A percentile compares a stretch with the other conserved stretches of the same genome.
phyloP scores from a whole-genome alignment of 2,888 invertebrate genomes.

The Agrilus mali region DNA sequence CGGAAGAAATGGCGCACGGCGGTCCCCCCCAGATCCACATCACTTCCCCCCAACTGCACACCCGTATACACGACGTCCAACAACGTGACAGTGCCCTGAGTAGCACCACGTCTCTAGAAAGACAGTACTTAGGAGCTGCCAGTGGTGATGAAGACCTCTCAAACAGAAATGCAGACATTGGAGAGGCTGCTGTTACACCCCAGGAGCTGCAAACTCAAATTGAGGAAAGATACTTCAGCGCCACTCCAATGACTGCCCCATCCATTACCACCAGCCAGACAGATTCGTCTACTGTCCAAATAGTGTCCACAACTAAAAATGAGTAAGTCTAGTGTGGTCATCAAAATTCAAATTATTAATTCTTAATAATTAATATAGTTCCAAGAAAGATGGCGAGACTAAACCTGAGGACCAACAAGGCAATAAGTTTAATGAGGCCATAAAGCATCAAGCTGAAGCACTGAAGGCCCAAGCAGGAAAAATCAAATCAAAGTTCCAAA shows the following conservation, averaged over 20 bases:
- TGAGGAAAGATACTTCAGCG: conserved; percentile 43
- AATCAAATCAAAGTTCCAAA: conserved; percentile 44
- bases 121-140: conserved; percentile 16
- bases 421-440: conserved; percentile 20
- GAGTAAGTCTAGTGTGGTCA: conserved; percentile 6
- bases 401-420: conserved; percentile 11
- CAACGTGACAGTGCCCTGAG: conserved; percentile 1
- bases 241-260: conserved; percentile 46
- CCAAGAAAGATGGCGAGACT: conserved; percentile 9
- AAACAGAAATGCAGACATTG: conserved; percentile 31
- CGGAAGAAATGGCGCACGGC: conserved; percentile 33
- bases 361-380: conserved; percentile 5
- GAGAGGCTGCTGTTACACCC: conserved; percentile 19
- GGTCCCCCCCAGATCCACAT: conserved; percentile 19
- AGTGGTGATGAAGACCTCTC: conserved; percentile 33
- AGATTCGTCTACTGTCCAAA: conserved; percentile 53
- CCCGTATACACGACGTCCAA: not conserved
- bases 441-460: conserved; percentile 23
- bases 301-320: conserved; percentile 45
- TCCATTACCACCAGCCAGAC: conserved; percentile 36
- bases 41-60: not conserved
- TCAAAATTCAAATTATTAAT: not conserved
- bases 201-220: conserved; percentile 49
- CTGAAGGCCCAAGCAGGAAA: conserved; percentile 59
- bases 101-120: conserved; percentile 6